Conservation (phyloP, 2,888 invertebrate species). For the Agrotis exclamationis region DNA sequence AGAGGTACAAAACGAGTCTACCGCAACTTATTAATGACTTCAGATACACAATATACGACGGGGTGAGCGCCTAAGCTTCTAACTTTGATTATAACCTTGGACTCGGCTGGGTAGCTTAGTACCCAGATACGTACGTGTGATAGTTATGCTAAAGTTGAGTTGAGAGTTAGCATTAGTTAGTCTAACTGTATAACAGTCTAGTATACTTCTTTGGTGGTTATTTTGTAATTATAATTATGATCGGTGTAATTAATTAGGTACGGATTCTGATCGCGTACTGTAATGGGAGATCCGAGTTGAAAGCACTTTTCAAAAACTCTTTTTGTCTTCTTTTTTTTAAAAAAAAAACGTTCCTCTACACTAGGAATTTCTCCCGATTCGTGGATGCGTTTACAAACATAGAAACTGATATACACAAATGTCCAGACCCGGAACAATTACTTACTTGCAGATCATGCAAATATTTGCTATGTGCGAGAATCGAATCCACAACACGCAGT, state of each 20-base stretch:
- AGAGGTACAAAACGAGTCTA: conserved; percentile 25
- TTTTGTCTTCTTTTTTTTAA: too few relatives aligned
- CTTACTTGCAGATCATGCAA: too few relatives aligned
- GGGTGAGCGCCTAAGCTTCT: conserved; percentile 57
- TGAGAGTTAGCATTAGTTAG: conserved; percentile 18
- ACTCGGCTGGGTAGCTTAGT: conserved; percentile 27
- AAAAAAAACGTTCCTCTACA: too few relatives aligned
- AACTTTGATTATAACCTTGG: conserved; percentile 73
- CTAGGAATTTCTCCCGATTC: too few relatives aligned
- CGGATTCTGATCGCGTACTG: too few relatives aligned
- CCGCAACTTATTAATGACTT: conserved; percentile 73
- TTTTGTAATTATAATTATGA: background rate
- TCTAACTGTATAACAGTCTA: background rate
- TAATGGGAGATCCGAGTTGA: too few relatives aligned
- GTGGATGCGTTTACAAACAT: background rate
- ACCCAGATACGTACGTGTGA: conserved; percentile 39
- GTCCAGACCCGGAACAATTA: too few relatives aligned
- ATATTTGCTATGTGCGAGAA: too few relatives aligned
- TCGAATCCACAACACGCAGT: too few relatives aligned
- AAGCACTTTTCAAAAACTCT: too few relatives aligned
- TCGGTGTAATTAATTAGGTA: too few relatives aligned
- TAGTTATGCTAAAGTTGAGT: conserved; percentile 15
- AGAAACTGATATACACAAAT: background rate
- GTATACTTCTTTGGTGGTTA: background rate
- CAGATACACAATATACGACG: conserved; percentile 69